phyloP scores from a whole-genome alignment of 37 sponge, comb jelly and placozoan genomes.

The Eunapius fragilis region DNA sequence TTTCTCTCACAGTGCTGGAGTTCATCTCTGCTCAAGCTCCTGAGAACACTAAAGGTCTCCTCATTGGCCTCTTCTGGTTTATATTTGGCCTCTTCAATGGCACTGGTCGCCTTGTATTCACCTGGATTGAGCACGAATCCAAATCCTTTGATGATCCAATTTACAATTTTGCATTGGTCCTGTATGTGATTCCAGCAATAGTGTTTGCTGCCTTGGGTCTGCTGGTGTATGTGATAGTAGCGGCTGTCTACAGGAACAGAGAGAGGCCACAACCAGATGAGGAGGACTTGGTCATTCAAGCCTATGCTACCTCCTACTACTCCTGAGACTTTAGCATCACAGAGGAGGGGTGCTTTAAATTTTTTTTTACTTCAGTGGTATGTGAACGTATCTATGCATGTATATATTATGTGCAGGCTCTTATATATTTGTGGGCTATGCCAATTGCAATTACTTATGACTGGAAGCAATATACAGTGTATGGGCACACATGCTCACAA shows the following conservation, averaged over 20 bases:
- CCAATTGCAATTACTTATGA: no score
- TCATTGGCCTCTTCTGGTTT: slow-evolving; percentile 60
- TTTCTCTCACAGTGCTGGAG: slow-evolving; percentile 38
- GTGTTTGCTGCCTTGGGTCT: slow-evolving; percentile 15
- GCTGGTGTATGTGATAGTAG: slow-evolving; percentile 24
- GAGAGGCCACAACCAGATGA: slow-evolving; percentile 25
- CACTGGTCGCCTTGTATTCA: neutral
- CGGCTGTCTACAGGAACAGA: slow-evolving; percentile 34
- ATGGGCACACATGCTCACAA: no score
- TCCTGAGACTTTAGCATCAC: neutral
- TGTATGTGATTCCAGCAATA: neutral
- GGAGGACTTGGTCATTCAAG: neutral
- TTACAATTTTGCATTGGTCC: neutral
- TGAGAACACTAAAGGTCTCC: slow-evolving; percentile 57
- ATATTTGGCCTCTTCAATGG: slow-evolving; percentile 28
- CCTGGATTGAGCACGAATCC: neutral
- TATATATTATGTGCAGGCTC: no score
- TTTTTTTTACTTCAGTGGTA: no score
- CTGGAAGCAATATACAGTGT: no score
- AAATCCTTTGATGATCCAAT: neutral
- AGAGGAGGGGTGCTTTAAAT: neutral
- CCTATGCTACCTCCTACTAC: neutral
- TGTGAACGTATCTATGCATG: no score
- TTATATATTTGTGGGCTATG: no score
- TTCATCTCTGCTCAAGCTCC: slow-evolving; percentile 74